phyloP scores from a whole-genome alignment of 2,113 vertebrate species.

The Festucalex cinctus region DNA sequence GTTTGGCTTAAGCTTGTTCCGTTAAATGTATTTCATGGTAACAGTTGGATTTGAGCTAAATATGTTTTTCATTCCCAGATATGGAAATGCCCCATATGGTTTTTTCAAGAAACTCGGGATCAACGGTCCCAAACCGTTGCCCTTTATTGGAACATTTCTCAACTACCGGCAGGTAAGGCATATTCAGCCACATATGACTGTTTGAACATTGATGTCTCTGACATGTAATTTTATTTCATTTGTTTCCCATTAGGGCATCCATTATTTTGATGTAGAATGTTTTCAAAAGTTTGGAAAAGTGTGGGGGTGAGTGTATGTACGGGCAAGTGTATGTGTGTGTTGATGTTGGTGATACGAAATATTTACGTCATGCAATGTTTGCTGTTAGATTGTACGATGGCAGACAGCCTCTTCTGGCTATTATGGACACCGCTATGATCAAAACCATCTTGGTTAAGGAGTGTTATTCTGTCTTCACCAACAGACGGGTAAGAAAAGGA shows the following conservation, averaged over 20 bases:
- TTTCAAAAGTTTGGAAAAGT: constrained; percentile 71
- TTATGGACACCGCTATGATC: constrained; percentile 68
- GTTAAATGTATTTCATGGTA: not conserved
- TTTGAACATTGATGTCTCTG: not conserved
- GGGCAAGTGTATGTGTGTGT: not conserved
- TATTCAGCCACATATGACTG: not conserved
- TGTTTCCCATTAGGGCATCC: constrained; percentile 51
- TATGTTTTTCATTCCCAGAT: constrained; percentile 54
- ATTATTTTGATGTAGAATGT: constrained; percentile 64
- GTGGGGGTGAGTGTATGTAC: constrained; percentile 67
- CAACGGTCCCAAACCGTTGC: constrained; percentile 68
- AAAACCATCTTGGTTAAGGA: constrained; percentile 73
- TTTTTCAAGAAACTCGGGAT: constrained; percentile 75
- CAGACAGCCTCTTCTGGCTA: constrained; percentile 58
- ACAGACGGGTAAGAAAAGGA: constrained; percentile 49
- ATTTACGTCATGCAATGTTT: not conserved
- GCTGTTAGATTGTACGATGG: constrained; percentile 64
- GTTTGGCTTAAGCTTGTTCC: no score
- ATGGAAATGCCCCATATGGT: constrained; percentile 66
- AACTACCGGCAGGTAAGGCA: constrained; percentile 61
- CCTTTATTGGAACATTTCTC: constrained; percentile 71
- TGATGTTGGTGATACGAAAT: not conserved
- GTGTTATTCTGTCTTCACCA: constrained; percentile 66
- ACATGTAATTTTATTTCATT: constrained; percentile 3
- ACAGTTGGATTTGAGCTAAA: not conserved